A percentile compares a stretch with the other conserved stretches of the same genome.
phyloP scores from a whole-genome alignment of 2,113 vertebrate species.

The Capreolus pygargus region DNA sequence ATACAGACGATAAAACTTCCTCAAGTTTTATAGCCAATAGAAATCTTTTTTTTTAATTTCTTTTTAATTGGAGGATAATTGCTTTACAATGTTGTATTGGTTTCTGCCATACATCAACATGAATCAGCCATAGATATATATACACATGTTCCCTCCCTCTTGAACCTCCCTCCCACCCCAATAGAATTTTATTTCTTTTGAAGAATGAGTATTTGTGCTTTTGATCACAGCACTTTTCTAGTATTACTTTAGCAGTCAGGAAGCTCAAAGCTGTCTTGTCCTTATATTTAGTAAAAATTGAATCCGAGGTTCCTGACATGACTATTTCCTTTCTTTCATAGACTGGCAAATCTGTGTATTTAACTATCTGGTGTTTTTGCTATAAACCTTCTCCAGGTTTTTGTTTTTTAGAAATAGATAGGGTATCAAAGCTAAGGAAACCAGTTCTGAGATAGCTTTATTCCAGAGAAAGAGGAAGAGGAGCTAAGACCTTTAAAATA shows the following conservation, averaged over 20 bases:
- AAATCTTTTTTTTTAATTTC: rapidly evolving
- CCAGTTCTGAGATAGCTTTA: neutral
- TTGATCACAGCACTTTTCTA: neutral
- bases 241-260: neutral
- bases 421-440: neutral
- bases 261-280: neutral
- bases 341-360: neutral
- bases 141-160: neutral
- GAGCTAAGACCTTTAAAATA: neutral
- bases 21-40: neutral
- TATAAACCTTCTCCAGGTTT: neutral
- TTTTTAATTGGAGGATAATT: neutral
- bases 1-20: neutral
- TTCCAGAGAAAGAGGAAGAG: neutral
- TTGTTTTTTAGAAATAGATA: neutral
- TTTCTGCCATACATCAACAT: neutral
- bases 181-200: neutral
- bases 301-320: neutral
- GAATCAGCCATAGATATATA: neutral
- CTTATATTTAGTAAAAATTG: neutral
- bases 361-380: neutral
- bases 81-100: neutral
- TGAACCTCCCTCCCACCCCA: neutral
- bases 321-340: neutral
- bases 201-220: neutral